Conservation (phyloP, 2,797 vertebrate species). For the Sebastiscus albofasciatus region DNA sequence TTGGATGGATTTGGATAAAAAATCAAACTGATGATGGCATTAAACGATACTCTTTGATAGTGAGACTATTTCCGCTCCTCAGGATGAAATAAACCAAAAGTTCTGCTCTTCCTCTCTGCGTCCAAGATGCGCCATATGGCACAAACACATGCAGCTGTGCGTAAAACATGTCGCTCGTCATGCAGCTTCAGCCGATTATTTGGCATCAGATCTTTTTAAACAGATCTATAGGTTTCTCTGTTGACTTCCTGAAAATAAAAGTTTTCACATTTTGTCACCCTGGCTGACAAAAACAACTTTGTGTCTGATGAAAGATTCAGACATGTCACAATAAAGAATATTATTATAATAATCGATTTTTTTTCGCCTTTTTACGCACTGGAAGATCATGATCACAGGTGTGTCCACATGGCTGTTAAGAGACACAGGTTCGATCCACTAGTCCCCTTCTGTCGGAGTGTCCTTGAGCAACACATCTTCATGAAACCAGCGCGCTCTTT, state of each 20-base stretch:
- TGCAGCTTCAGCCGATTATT: not conserved
- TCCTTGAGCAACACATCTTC: constrained; percentile 26
- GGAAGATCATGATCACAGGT: not conserved
- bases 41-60: not conserved
- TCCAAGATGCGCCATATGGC: constrained; percentile 20
- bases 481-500: not conserved
- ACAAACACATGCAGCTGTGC: constrained; percentile 10
- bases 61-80: not conserved
- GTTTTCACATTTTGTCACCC: not conserved
- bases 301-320: not conserved
- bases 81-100: not conserved
- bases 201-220: not conserved
- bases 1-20: not conserved
- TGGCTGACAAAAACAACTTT: not conserved
- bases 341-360: not conserved
- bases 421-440: not conserved
- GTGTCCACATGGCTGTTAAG: not conserved
- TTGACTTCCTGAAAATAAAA: not conserved
- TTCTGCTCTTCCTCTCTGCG: not conserved
- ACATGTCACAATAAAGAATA: not conserved
- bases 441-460: constrained; percentile 2
- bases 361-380: constrained; percentile 27
- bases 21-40: not conserved
- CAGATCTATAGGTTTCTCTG: not conserved
- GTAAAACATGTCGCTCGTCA: constrained; percentile 4